Base-by-base conservation (phyloP, 2,888 invertebrate species). In the Girardia tigrina region DNA sequence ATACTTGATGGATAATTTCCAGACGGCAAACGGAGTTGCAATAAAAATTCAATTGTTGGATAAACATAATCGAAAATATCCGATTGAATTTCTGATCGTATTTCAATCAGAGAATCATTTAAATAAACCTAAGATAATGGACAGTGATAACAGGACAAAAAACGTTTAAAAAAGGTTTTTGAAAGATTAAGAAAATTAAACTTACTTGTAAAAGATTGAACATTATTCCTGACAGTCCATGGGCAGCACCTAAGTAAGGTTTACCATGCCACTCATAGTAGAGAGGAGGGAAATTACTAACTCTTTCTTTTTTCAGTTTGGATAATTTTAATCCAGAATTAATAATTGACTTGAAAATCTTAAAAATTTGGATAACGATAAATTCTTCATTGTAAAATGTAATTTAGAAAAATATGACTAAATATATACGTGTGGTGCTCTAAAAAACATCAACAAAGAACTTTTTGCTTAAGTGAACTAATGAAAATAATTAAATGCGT, bases 241-340 rank as follows among this genome's bases (percentile, higher is more conserved):
- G 93, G 71, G 93, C 93, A 69, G 90, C 92, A 23, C 94, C 93
- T 73, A 91, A 85, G 82, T 94, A 94, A 81, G 89, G 87, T 82
- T 89, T 90, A 42, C 89, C 89, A 84, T 93, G 92, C 92, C 92
- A 94, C 80, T 89, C 87, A 85, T 89, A 94, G 87, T 90, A 88
- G 12, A 76, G 69, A 14, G 76, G 76, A n/a, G 76, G 76, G n/a
- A 27, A 77, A 77, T 70, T 29, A 28, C 8, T 8, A 23, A 29
- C 26, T 28, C 26, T 16, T 1, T 27, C 29, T 79, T 36, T 6
- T 78, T 86, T 85, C 77, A 85, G 82, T 70, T 82, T 80, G 0
- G 90, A 86, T 80, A 88, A 86, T 42, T 84, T 81, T 83, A 87
- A 87, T 0, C 91, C 91, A 78, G 88, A 88, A 78, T 85, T 79